phyloP scores from a whole-genome alignment of 2,113 vertebrate genomes.

The Parus major region DNA sequence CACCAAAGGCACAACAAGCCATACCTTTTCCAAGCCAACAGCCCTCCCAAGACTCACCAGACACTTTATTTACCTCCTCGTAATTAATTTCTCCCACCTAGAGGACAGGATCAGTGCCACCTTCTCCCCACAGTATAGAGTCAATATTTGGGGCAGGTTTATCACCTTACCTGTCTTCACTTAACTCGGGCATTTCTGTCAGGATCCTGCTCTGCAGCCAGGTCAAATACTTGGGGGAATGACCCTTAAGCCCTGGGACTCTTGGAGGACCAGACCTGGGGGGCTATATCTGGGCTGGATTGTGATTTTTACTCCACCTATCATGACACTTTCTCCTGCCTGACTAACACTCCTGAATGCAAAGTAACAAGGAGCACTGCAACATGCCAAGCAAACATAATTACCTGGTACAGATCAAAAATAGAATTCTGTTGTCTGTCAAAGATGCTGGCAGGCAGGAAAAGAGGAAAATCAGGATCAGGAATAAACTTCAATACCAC shows the following conservation, averaged over 20 bases:
- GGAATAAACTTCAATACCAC: not conserved
- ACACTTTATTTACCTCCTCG: not conserved
- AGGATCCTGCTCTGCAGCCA: not conserved
- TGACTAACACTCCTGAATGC: not conserved
- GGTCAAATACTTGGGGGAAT: not conserved
- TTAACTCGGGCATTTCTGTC: not conserved
- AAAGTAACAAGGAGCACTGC: not conserved
- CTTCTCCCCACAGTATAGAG: not conserved
- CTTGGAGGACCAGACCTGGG: not conserved
- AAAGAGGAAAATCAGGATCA: not conserved
- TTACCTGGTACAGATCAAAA: not conserved
- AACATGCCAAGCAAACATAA: not conserved
- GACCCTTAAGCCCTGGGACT: not conserved
- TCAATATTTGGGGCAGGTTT: not conserved
- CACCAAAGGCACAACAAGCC: not conserved
- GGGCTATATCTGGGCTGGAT: not conserved
- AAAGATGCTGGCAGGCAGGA: not conserved
- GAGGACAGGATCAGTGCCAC: not conserved
- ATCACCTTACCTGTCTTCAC: not conserved
- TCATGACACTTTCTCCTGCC: not conserved
- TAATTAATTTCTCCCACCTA: not conserved
- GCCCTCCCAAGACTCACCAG: not conserved
- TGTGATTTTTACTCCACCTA: not conserved
- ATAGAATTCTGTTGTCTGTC: not conserved
- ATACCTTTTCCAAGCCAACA: not conserved